A percentile compares a stretch with the other conserved stretches of the same genome.
Conservation (phyloP, 2,888 invertebrate genomes). For the Candidula unifasciata region DNA sequence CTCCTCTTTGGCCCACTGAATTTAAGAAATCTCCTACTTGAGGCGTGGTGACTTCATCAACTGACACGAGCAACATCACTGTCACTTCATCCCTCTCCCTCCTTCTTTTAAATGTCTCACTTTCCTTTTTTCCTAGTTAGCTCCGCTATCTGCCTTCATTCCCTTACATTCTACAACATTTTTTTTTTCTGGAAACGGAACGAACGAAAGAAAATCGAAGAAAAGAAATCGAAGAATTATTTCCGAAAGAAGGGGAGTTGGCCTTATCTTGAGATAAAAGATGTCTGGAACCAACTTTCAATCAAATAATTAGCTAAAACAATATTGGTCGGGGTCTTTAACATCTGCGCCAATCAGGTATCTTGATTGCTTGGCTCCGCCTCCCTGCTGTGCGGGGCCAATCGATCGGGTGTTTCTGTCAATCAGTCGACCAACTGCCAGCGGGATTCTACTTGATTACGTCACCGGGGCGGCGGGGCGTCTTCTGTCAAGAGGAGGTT, state of each 20-base stretch:
- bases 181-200: background rate
- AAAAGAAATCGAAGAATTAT: background rate
- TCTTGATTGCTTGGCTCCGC: constrained; percentile 37
- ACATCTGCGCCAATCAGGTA: constrained; percentile 45
- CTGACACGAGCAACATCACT: no score
- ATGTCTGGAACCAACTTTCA: constrained; percentile 28
- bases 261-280: background rate
- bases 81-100: background rate
- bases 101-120: background rate
- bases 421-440: constrained; percentile 24
- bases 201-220: background rate
- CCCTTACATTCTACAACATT: background rate
- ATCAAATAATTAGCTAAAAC: constrained; percentile 36
- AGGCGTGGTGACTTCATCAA: no score
- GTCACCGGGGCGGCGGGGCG: background rate
- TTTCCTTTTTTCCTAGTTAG: background rate
- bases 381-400: constrained; percentile 20
- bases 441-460: constrained; percentile 3
- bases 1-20: no score
- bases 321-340: constrained; percentile 33
- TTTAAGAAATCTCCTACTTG: no score
- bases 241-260: background rate
- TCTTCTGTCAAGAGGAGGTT: background rate
- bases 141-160: background rate
- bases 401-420: constrained; percentile 35